Evolutionary conservation across 2,888 invertebrate genomes (phyloP).

Genomic region (Heliconius aoede): DNA sequence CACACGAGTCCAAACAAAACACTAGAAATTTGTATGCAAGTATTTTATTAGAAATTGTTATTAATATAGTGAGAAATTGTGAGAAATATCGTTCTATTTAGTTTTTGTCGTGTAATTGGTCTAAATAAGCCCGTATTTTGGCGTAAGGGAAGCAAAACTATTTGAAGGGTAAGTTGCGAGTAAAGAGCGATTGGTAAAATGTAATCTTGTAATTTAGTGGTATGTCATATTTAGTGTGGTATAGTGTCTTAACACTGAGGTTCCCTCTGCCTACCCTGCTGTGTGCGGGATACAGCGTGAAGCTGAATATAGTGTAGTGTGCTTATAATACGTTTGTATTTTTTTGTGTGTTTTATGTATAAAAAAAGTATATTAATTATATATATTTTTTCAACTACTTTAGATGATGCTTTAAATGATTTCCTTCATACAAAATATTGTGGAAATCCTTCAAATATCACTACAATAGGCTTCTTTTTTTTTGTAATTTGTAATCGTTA

Average conservation of each 20-base stretch:
- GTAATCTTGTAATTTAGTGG: background rate
- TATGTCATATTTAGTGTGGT: too few species aligned
- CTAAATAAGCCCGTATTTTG: background rate
- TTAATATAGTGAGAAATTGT: conserved; percentile 14
- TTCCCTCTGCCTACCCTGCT: too few species aligned
- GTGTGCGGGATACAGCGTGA: too few species aligned
- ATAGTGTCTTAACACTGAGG: too few species aligned
- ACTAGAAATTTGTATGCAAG: conserved; percentile 40
- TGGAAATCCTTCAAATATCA: background rate
- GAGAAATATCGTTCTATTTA: background rate
- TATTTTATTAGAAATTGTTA: conserved; percentile 23
- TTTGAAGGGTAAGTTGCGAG: conserved; percentile 1
- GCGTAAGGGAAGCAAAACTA: background rate
- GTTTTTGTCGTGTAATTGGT: background rate
- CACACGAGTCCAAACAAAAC: conserved; percentile 50
- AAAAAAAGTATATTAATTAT: too few species aligned
- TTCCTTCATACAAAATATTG: background rate
- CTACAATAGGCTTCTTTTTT: background rate
- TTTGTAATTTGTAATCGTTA: background rate
- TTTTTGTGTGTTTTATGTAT: too few species aligned
- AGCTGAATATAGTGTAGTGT: background rate
- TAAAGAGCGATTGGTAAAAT: background rate
- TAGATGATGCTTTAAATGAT: background rate
- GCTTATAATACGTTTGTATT: background rate
- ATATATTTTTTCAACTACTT: background rate